Evolutionary conservation across 2,113 vertebrate genomes (phyloP), one percentile per base, ranked within the genome.

Genomic region (Sander vitreus): DNA sequence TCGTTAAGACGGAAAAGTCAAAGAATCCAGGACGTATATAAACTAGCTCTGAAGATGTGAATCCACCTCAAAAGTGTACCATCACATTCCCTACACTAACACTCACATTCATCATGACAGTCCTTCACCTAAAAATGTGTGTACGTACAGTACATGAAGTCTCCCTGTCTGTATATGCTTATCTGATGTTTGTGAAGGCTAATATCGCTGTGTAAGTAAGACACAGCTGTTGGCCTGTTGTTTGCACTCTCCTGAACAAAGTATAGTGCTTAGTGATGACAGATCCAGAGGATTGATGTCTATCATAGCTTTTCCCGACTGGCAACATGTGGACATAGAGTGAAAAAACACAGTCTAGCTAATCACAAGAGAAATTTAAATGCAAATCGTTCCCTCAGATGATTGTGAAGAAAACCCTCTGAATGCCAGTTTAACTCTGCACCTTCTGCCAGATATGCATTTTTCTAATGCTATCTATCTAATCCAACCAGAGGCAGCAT

Each of bases 151-250:
- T 67, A 19, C 43, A 88, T 51, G 55, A 48, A 73, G 55, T 33
- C 47, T 74, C 51, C 14, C 48, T 79, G 69, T 30, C 47, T 63
- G 60, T 73, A 27, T 60, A 23, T 60, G 6, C 64, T 66, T 77
- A 79, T 80, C 43, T 82, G 50, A 59, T 75, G 69, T 67, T 59
- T 59, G 59, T 68, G 53, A 16, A 65, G 25, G 39, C 39, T 45
- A 83, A 71, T 27, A 53, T 62, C 39, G 39, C 57, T 9, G 57
- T 27, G 67, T 11, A 75, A 81, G 79, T 57, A 25, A 69, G 43
- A 76, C 76, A 73, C 84, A 88, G 83, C 79, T 85, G 77, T 87
- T 88, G 66, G 66, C 54, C 63, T 74, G 76, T 66, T 73, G 79
- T 87, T 86, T 88, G 73, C 39, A 39, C 51, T 55, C 58, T 84